A percentile compares a stretch with the other conserved stretches of the same genome.
Evolutionary conservation across 2,113 vertebrate genomes (phyloP).

Genomic region (Ramphastos sulfuratus): DNA sequence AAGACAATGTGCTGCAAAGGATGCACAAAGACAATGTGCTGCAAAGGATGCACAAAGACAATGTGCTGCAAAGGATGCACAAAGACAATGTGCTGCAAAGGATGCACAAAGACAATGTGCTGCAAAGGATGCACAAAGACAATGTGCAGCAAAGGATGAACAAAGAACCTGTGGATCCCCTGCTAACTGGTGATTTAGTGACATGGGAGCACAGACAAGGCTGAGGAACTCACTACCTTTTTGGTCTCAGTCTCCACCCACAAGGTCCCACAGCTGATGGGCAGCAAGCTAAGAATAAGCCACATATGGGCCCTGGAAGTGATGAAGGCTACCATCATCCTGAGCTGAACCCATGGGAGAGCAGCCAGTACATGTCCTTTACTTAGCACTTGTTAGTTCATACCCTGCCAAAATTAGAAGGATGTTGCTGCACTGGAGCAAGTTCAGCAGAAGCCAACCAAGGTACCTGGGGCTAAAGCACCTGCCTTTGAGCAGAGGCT

Average conservation of each 20-base stretch:
- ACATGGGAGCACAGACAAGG: not conserved
- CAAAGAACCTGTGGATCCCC: not conserved
- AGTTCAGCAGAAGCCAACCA: not conserved
- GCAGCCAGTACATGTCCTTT: not conserved
- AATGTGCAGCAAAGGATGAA: not conserved
- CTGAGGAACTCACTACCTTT: not conserved
- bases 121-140: not conserved
- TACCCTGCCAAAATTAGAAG: not conserved
- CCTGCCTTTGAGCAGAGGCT: not conserved
- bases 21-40: too few species aligned
- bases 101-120: too few species aligned
- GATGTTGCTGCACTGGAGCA: not conserved
- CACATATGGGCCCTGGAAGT: not conserved
- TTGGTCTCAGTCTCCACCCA: not conserved
- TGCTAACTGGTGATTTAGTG: not conserved
- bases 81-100: too few species aligned
- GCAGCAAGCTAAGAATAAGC: not conserved
- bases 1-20: too few species aligned
- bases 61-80: too few species aligned
- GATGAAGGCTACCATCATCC: not conserved
- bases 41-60: too few species aligned
- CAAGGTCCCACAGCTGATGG: not conserved
- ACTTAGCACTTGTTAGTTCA: not conserved
- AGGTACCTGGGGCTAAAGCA: not conserved
- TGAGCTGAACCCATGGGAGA: not conserved